Base-by-base conservation (phyloP, 2,797 vertebrate genomes). In the Artibeus lituratus region DNA sequence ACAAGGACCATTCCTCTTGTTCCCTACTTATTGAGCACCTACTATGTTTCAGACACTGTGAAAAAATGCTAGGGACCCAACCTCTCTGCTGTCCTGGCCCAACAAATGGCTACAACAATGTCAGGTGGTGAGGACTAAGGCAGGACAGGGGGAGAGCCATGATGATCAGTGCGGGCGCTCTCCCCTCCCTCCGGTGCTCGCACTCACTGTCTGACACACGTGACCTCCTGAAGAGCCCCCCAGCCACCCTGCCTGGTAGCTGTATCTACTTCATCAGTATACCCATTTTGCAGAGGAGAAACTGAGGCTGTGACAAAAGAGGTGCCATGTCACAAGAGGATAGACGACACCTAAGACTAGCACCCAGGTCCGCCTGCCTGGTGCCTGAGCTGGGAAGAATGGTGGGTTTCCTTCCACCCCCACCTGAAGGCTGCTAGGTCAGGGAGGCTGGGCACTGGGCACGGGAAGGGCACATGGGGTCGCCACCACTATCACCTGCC, bases 111-210 rank as follows among this genome's bases (percentile, higher is more conserved):
- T 29, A 14, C 1, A 14, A 1, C 1, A 8, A 18, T 0, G 47
- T 42, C 51, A 69, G 39, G 14, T 19, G 8, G 14, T 3, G 67
- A n/a, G 26, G 53, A 57, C 26, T 3, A 5, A 72, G 32, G 49
- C n/a, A 55, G 51, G 70, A 26, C 22, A 10, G 12, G 10, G 15
- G 55, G 72, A 42, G 29, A 0, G 8, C 4, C 3, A 39, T 0
- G 7, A 32, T 0, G 11, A 24, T 22, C 26, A 3, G 9, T 1
- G 2, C 0, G 10, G 42, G 7, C 0, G 1, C 42, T 39, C 15
- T 69, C 5, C 0, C 69, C 19, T 24, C 32, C 42, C 3, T 19
- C 24, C 2, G 15, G 44, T 21, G 8, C n/a, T 44, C 10, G 3
- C 19, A 7, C 32, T 5, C 14, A 44, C n/a, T 2, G 0, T 22